These are phyloP conservation scores for Cepaea nemoralis DNA, from an alignment of 1,140 invertebrate genomes.

Conservation along the genomic window DNA sequence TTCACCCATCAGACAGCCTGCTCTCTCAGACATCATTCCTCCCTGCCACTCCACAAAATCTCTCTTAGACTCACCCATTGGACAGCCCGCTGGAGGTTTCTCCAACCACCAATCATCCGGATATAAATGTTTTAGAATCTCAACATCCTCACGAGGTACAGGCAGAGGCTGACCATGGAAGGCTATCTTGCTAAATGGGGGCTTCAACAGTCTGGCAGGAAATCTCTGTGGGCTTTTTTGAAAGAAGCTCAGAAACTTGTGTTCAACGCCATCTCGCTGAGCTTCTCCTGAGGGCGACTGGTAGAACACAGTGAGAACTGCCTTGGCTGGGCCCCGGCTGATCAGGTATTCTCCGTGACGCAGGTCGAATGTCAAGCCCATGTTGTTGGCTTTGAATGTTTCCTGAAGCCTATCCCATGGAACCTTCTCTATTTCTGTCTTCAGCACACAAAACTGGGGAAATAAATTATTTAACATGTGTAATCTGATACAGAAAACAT, in stretches of 20 bases:
- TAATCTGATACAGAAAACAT: no score
- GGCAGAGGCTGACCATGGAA: constrained; percentile 73
- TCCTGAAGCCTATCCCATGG: neutral
- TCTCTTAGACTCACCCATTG: neutral
- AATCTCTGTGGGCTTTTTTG: constrained; percentile 77
- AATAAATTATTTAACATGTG: neutral
- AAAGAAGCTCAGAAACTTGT: constrained; percentile 75
- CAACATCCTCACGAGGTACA: constrained; percentile 76
- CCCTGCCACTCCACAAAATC: no score
- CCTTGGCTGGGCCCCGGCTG: constrained; percentile 49
- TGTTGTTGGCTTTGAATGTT: neutral
- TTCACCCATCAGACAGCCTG: no score
- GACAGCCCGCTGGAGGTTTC: constrained; percentile 73
- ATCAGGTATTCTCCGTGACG: constrained; percentile 69
- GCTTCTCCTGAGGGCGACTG: constrained; percentile 17
- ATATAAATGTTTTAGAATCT: constrained; percentile 78
- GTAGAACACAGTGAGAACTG: constrained; percentile 71
- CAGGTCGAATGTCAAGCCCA: neutral
- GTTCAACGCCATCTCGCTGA: constrained; percentile 74
- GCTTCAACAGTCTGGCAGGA: constrained; percentile 73
- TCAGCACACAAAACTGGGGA: constrained; percentile 31
- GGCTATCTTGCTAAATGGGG: constrained; percentile 73
- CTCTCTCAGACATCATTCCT: no score
- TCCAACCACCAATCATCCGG: constrained; percentile 78
- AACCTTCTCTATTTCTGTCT: constrained; percentile 1